These are phyloP conservation scores for Drosophila melanica DNA, from an alignment of 1,140 invertebrate species.

Conservation along the genomic window DNA sequence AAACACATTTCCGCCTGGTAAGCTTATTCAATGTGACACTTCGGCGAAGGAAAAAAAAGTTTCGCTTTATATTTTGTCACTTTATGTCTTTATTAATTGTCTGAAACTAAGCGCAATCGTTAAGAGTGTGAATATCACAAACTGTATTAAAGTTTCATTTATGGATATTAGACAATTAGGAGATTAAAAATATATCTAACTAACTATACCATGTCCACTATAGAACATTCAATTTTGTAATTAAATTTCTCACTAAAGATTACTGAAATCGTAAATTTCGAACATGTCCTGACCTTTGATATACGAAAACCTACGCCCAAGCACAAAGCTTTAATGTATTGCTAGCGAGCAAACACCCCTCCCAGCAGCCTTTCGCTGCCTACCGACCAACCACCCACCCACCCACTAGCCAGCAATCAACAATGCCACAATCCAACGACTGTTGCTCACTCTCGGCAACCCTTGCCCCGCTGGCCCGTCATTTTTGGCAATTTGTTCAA, in stretches of 20 bases:
- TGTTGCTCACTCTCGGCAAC: conserved; percentile 38
- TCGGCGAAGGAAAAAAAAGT: conserved; percentile 26
- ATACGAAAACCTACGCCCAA: conserved; percentile 39
- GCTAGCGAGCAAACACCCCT: conserved; percentile 2
- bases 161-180: no score
- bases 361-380: neutral
- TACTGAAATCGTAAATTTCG: conserved; percentile 41
- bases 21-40: conserved; percentile 30
- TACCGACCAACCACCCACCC: neutral
- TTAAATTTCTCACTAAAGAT: conserved; percentile 25
- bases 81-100: conserved; percentile 33
- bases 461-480: conserved; percentile 11
- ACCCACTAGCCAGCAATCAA: conserved; percentile 49
- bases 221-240: conserved; percentile 9
- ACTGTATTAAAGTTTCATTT: no score
- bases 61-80: conserved; percentile 29
- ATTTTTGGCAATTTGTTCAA: conserved; percentile 79
- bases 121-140: neutral
- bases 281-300: conserved; percentile 50
- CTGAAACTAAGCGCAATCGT: neutral
- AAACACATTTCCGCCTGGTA: conserved; percentile 27
- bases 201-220: no score
- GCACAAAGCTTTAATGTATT: conserved; percentile 44
- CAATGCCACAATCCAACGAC: conserved; percentile 56
- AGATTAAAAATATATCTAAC: neutral